These are phyloP conservation scores for Notarius quadriscutis DNA, from an alignment of 2,113 vertebrate genomes.

Conservation along the genomic window DNA sequence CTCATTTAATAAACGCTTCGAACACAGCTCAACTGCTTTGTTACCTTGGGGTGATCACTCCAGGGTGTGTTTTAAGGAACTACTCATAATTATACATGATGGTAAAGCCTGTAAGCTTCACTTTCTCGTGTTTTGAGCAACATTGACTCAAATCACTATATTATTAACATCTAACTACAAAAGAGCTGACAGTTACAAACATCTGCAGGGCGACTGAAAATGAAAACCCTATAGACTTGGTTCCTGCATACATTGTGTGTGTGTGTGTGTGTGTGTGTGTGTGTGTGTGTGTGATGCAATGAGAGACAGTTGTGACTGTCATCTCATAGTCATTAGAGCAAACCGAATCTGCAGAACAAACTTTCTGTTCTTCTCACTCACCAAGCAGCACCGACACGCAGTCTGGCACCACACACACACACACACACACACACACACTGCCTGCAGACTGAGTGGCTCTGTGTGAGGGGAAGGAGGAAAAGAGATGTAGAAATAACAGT, in stretches of 20 bases:
- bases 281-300: slow-evolving; percentile 7
- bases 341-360: slow-evolving; percentile 18
- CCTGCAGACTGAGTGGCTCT: not conserved
- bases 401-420: slow-evolving; percentile 7
- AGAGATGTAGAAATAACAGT: not conserved
- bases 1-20: not conserved
- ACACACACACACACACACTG: slow-evolving; percentile 15
- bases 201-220: not conserved
- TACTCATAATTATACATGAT: not conserved
- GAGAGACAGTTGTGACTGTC: not conserved
- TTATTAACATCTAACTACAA: not conserved
- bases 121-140: not conserved
- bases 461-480: not conserved
- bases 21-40: not conserved
- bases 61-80: not conserved
- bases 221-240: no score
- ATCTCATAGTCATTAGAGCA: slow-evolving; percentile 25
- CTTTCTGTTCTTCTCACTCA: not conserved
- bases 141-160: not conserved
- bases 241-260: not conserved
- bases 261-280: not conserved
- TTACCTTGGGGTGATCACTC: not conserved
- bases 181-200: not conserved
- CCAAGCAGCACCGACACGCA: not conserved
- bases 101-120: not conserved